These are phyloP conservation scores for Drosophila seclusa DNA, from an alignment of 2,888 invertebrate species.

Conservation along the genomic window DNA sequence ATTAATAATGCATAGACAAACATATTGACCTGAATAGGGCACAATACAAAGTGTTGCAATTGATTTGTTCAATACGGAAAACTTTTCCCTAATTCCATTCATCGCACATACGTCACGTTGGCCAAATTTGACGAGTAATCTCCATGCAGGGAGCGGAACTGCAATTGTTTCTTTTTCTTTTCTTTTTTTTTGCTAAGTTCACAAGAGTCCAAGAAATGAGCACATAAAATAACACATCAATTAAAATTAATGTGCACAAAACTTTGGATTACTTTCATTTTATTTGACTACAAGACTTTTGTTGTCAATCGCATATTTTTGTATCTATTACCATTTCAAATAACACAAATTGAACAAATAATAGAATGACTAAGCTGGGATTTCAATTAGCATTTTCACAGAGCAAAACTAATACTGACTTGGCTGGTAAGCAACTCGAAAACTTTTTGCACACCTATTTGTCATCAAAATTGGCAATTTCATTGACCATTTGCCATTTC, in stretches of 20 bases:
- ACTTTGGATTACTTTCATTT: constrained; percentile 51
- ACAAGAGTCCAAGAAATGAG: constrained; percentile 12
- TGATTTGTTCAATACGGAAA: constrained; percentile 31
- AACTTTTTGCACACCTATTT: constrained; percentile 35
- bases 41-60: constrained; percentile 24
- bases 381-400: constrained; percentile 46
- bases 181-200: constrained; percentile 24
- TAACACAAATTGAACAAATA: constrained; percentile 10
- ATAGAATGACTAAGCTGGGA: constrained; percentile 7
- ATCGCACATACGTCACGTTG: constrained; percentile 43
- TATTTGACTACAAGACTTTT: constrained; percentile 35
- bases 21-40: constrained; percentile 44
- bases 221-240: constrained; percentile 53
- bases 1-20: constrained; percentile 34
- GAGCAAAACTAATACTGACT: constrained; percentile 8
- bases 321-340: constrained; percentile 40
- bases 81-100: constrained; percentile 8
- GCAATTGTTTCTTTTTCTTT: constrained; percentile 3
- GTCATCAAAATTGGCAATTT: constrained; percentile 30
- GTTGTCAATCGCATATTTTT: constrained; percentile 36
- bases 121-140: constrained; percentile 37
- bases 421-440: neutral
- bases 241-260: constrained; percentile 71
- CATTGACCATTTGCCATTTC: constrained; percentile 31
- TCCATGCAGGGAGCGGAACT: constrained; percentile 34